A percentile compares a stretch with the other conserved stretches of the same genome.
Evolutionary conservation across 1,140 invertebrate genomes (phyloP).

Genomic region (Philopotamus ludificatus): DNA sequence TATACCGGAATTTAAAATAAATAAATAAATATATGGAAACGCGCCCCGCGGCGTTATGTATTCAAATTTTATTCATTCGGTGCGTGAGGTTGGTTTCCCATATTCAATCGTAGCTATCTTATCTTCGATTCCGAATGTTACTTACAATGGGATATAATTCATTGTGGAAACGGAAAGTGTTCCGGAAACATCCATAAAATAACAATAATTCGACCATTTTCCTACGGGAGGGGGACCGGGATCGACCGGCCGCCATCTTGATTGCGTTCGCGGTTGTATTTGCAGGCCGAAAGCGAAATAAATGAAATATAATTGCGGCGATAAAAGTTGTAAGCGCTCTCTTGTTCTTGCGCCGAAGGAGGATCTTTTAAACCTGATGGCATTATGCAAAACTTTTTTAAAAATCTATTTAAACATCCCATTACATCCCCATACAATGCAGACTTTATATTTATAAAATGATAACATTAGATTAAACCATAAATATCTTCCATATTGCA

Average conservation of each 20-base stretch:
- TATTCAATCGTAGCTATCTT: slow-evolving; percentile 25
- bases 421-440: no score
- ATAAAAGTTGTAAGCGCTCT: slow-evolving; percentile 37
- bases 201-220: slow-evolving; percentile 35
- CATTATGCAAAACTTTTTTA: not conserved
- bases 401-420: no score
- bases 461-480: no score
- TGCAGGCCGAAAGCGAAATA: slow-evolving; percentile 40
- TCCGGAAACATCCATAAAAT: slow-evolving; percentile 37
- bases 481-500: no score
- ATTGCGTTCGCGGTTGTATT: slow-evolving; percentile 40
- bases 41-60: not conserved
- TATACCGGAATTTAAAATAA: not conserved
- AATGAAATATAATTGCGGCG: slow-evolving; percentile 40
- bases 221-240: slow-evolving; percentile 1
- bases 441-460: no score
- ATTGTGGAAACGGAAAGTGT: slow-evolving; percentile 32
- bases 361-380: not conserved
- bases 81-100: not conserved
- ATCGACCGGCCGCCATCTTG: slow-evolving; percentile 30
- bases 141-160: slow-evolving; percentile 33
- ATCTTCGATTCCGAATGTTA: slow-evolving; percentile 33
- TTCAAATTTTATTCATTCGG: slow-evolving; percentile 10
- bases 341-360: not conserved
- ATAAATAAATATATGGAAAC: not conserved